A percentile compares a stretch with the other conserved stretches of the same genome.
Conservation (phyloP, 2,888 invertebrate species). For the Rotaria sp. region DNA sequence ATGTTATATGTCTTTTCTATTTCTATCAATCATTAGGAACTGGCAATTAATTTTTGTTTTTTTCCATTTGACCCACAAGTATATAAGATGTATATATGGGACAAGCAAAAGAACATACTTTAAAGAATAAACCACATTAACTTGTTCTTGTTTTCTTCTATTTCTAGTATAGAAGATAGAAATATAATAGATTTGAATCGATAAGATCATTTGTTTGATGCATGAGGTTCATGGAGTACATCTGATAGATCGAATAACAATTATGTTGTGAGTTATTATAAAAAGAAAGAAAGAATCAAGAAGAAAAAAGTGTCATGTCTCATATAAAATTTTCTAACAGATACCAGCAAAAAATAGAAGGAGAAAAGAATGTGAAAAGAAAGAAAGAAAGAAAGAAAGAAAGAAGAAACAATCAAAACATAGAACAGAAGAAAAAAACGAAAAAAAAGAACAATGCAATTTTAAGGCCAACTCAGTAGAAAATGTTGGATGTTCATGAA, state of each 20-base stretch:
- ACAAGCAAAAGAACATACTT: too few species aligned
- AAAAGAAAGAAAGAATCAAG: neutral
- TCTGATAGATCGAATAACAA: neutral
- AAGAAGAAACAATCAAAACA: neutral
- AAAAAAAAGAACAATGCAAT: neutral
- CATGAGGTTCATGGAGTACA: neutral
- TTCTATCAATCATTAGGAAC: neutral
- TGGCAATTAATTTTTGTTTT: neutral
- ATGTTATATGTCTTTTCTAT: neutral
- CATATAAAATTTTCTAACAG: neutral
- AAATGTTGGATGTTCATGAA: neutral
- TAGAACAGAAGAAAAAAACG: neutral
- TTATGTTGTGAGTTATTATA: neutral
- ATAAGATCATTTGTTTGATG: neutral
- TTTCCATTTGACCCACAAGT: neutral
- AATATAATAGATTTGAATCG: neutral
- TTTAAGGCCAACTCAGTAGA: neutral
- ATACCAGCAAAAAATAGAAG: too few species aligned
- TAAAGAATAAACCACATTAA: too few species aligned
- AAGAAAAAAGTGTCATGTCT: neutral
- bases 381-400: neutral
- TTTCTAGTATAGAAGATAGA: neutral
- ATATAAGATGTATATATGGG: neutral
- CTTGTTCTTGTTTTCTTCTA: neutral
- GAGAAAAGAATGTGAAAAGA: neutral